Evolutionary conservation across 2,888 invertebrate species (phyloP), one percentile per base, ranked within the genome.

Genomic region (Xanthia togata): DNA sequence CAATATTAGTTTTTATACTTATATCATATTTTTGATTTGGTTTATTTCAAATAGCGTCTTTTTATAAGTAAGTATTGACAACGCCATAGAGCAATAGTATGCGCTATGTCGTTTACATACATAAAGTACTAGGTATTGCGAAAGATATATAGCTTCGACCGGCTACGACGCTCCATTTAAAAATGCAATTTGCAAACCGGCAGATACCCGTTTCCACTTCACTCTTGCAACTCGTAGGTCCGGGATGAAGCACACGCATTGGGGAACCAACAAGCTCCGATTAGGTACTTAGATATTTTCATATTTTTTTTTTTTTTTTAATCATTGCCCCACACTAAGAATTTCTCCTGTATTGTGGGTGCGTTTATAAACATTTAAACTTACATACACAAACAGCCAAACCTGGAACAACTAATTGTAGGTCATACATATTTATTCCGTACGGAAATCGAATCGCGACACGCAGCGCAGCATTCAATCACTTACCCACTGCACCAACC

Each of bases 141-240:
- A 59, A 47, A 60, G 11, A 31, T 53, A 59, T 6, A 31, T n/a
- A 67, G 26, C 38, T 63, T 50, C 38, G 17, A 55, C 41, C 26
- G 31, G 57, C 47, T 53, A 50, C 50, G 84, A 60, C 23, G 53
- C 50, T 65, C 60, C 38, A 44, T 59, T 84, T 72, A 65, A 75
- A 82, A 84, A 84, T 65, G 71, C 64, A 84, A 84, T 82, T 79
- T 80, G 65, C 75, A 62, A 75, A 71, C 38, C 50, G 53, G 44
- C 60, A 59, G 64, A 75, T 62, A 62, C 47, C 60, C 47, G 44
- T 47, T 60, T 65, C 60, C 69, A 75, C 80, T 57, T 65, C 60
- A 62, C 60, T 75, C 69, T 75, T 70, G 35, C 50, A 70, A 71
- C 80, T 65, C 65, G 50, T 44, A 53, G 53, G 31, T 53, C 64